Conservation (phyloP, 2,888 invertebrate species). For the Rhamphomyia laevipes region DNA sequence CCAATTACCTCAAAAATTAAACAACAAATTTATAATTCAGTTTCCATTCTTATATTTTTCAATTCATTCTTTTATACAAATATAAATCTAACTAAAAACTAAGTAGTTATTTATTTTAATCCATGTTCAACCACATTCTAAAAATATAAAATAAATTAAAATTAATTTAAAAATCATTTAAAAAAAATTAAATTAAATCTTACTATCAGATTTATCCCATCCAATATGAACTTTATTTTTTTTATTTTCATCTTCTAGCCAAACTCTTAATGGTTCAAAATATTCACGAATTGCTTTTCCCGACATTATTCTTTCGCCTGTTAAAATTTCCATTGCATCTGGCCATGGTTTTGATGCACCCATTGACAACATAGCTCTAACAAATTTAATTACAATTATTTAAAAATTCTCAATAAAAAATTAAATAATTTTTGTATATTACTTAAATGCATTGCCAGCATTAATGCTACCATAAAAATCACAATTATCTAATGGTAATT, state of each 20-base stretch:
- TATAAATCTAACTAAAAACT: no score
- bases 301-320: constrained; percentile 63
- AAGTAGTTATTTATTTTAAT: no score
- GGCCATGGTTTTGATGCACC: constrained; percentile 69
- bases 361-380: constrained; percentile 56
- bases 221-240: constrained; percentile 53
- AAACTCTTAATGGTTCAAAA: constrained; percentile 64
- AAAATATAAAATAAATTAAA: constrained; percentile 16
- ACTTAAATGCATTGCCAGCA: constrained; percentile 63
- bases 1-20: no score
- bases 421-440: constrained; percentile 19
- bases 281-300: constrained; percentile 67
- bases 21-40: no score
- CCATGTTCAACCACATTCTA: constrained; percentile 39
- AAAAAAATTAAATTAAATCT: constrained; percentile 12
- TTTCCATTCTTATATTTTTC: no score
- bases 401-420: not conserved
- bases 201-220: constrained; percentile 42
- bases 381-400: not conserved
- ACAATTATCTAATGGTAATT: constrained; percentile 66
- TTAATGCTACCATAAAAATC: constrained; percentile 70
- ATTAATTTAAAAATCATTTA: constrained; percentile 4
- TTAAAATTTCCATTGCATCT: constrained; percentile 73
- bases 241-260: constrained; percentile 61
- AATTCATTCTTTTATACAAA: no score